Percentiles rank a stretch among this genome's conserved stretches.
These are phyloP conservation scores for Oscheius onirici DNA, from an alignment of 2,888 invertebrate species.

Conservation along the genomic window DNA sequence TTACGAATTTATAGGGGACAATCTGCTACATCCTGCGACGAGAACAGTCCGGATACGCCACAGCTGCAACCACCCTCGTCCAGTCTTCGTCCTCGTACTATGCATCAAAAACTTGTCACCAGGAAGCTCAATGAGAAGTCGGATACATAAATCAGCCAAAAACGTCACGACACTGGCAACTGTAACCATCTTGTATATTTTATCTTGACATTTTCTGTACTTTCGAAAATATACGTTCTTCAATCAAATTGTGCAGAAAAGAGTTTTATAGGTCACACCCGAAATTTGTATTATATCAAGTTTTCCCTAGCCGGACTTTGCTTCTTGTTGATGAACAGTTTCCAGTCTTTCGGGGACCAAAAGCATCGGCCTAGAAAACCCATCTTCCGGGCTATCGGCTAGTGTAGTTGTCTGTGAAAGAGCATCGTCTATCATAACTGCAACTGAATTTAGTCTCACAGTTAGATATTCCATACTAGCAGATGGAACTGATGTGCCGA, in stretches of 20 bases:
- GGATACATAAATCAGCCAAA: neutral
- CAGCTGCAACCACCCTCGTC: neutral
- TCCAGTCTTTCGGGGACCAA: too few relatives aligned
- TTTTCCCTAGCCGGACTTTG: conserved; percentile 2
- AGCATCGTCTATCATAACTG: conserved; percentile 15
- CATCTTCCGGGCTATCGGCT: conserved; percentile 14
- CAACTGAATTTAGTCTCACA: neutral
- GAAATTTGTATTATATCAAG: neutral
- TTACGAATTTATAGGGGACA: neutral
- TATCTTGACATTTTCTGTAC: neutral
- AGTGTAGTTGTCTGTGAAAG: neutral
- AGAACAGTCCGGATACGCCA: neutral
- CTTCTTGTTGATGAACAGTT: neutral
- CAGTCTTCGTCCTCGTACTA: neutral
- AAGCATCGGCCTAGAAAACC: neutral
- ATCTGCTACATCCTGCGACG: neutral
- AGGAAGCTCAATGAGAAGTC: neutral
- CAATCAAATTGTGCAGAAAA: neutral
- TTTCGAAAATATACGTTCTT: too few relatives aligned
- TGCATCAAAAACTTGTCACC: neutral
- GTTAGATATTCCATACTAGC: neutral
- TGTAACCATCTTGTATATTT: neutral
- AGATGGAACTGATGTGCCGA: conserved; percentile 22
- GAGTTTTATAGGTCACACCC: neutral
- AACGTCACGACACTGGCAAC: neutral